Conservation (phyloP, 1,140 invertebrate species). For the Lepeophtheirus salmonis region DNA sequence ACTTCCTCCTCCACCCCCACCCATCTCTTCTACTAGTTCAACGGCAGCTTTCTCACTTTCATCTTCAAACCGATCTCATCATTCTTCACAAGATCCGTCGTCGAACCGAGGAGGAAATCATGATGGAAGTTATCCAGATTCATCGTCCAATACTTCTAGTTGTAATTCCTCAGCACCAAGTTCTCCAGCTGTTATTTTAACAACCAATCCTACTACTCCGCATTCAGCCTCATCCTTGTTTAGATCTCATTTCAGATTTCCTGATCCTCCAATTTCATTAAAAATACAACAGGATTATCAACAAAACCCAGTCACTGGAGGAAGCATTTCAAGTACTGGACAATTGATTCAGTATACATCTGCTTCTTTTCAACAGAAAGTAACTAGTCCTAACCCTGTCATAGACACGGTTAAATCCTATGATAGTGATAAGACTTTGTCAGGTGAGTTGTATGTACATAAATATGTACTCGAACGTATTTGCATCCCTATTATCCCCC, state of each 20-base stretch:
- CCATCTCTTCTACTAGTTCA: neutral
- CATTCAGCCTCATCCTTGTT: constrained; percentile 4
- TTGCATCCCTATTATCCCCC: too few species aligned
- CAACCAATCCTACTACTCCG: constrained; percentile 12
- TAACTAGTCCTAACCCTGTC: constrained; percentile 9
- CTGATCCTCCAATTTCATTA: constrained; percentile 1
- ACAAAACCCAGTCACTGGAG: neutral
- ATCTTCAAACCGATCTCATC: neutral
- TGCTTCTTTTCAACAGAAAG: neutral
- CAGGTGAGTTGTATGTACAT: neutral
- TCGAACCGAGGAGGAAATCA: constrained; percentile 31
- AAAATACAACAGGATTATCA: neutral
- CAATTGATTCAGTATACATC: neutral
- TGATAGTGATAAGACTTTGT: constrained; percentile 18
- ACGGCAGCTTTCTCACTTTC: neutral
- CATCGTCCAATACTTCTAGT: constrained; percentile 81
- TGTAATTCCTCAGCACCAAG: constrained; percentile 86
- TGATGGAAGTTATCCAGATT: constrained; percentile 44
- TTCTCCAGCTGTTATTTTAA: constrained; percentile 38
- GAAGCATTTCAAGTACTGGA: neutral
- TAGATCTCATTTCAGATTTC: constrained; percentile 5
- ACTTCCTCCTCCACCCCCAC: neutral
- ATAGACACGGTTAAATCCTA: constrained; percentile 17
- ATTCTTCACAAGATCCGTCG: constrained; percentile 32
- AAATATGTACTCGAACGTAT: too few species aligned